Evolutionary conservation across 2,113 vertebrate species (phyloP).

Genomic region (Trematocara stigmaticum): DNA sequence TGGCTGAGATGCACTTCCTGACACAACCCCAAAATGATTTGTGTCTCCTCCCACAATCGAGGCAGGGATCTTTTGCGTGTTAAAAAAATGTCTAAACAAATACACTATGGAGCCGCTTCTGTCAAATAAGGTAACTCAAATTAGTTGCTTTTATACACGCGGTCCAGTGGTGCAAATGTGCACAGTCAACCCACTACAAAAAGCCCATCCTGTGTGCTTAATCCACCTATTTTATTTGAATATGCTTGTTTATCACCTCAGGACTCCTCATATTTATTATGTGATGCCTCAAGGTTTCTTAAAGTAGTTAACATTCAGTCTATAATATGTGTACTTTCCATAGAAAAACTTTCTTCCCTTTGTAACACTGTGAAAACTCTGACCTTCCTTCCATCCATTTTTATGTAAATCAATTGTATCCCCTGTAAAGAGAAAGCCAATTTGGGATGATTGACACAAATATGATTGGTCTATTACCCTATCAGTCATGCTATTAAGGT

Average conservation of each 20-base stretch:
- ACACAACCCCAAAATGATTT: not conserved
- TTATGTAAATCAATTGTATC: constrained; percentile 11
- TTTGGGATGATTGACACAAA: constrained; percentile 35
- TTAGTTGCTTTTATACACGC: not conserved
- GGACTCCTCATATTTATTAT: not conserved
- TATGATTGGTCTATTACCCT: constrained; percentile 40
- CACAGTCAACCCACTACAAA: not conserved
- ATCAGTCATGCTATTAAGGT: constrained; percentile 43
- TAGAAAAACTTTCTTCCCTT: not conserved
- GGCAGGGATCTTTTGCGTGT: not conserved
- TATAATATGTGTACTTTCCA: not conserved
- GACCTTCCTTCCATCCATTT: not conserved
- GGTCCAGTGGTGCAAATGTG: not conserved
- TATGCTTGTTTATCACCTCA: not conserved
- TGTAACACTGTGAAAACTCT: not conserved
- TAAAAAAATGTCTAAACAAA: not conserved
- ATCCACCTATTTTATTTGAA: not conserved
- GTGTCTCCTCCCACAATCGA: not conserved
- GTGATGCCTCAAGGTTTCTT: not conserved
- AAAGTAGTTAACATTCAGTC: not conserved
- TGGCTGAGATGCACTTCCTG: not conserved
- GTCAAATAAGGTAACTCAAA: not conserved
- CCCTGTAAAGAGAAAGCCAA: not conserved
- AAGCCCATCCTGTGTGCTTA: not conserved
- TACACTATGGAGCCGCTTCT: not conserved